These are phyloP conservation scores for Gisinianus flammeolus DNA, from an alignment of 2,888 invertebrate genomes.

Conservation along the genomic window DNA sequence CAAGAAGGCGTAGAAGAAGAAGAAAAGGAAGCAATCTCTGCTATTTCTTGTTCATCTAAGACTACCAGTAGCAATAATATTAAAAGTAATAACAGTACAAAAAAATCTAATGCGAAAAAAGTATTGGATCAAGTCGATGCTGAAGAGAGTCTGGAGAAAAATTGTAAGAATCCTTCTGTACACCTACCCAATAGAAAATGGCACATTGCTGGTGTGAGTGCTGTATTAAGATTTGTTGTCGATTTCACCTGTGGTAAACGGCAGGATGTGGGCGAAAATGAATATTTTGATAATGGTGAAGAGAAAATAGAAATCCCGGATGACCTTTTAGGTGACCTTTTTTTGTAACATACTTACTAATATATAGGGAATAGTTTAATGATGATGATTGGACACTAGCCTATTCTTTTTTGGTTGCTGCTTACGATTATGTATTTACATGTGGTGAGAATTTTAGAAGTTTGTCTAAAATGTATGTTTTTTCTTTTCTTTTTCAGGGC, in stretches of 20 bases:
- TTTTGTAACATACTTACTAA: too few relatives aligned
- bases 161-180: constrained; percentile 71
- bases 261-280: constrained; percentile 21
- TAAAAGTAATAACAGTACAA: neutral
- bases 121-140: neutral
- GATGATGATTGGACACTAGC: too few relatives aligned
- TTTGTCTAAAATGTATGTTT: too few relatives aligned
- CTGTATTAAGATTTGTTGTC: constrained; percentile 64
- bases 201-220: constrained; percentile 78
- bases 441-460: too few relatives aligned
- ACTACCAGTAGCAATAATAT: neutral
- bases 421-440: too few relatives aligned
- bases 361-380: too few relatives aligned
- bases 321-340: constrained; percentile 70
- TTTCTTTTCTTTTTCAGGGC: too few relatives aligned
- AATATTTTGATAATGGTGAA: neutral
- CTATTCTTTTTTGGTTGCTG: too few relatives aligned
- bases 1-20: constrained; percentile 13
- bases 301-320: constrained; percentile 26
- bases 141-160: neutral
- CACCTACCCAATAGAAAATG: constrained; percentile 66
- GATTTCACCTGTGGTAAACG: constrained; percentile 7
- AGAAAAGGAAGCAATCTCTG: neutral
- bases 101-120: neutral
- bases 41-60: too few relatives aligned